Evolutionary conservation across 2,888 invertebrate genomes (phyloP), one percentile per base, ranked within the genome.

Genomic region (Phaonia tiefii): DNA sequence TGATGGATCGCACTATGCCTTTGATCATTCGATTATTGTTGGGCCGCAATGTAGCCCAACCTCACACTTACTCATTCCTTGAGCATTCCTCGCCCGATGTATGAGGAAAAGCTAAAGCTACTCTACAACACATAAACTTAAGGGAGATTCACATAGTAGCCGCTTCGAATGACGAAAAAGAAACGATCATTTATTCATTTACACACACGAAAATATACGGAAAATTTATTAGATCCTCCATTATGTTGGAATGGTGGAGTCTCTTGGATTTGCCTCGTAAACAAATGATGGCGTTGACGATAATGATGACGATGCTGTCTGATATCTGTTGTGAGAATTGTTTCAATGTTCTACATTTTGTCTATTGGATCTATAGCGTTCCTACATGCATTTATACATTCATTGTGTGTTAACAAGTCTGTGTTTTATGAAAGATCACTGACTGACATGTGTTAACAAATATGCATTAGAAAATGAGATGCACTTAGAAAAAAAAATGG

Each of bases 1-100:
- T 89, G 89, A 90, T 89, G 88, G 89, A 89, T 88, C 81, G 78
- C 87, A 86, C 86, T 88, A 88, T 86, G 83, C 81, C 84, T 85
- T 85, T 85, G 85, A 85, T 85, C 83, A 85, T 84, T 80, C 80
- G 83, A 78, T 77, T 78, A 81, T 81, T 67, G 75, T 51, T 75
- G 67, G 42, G 17, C 66, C 60, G 56, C 22, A 10, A 25, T n/a
- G n/a, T 46, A 17, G 17, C 15, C 58, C 37, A 58, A 2, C 37
- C 42, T 39, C 63, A 39, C 22, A 20, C 13, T 15, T 37, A 42
- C 8, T 7, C 31, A 37, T 20, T 37, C 60, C 15, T 17, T 63
- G 42, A 63, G 10, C 63, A 13, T 11, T 39, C 22, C 25, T 25
- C 2, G n/a, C 17, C 42, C 22, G 42, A 20, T 31, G 31, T 42